Percentiles rank a stretch among this genome's conserved stretches.
These are phyloP conservation scores for Aethes cnicana DNA, from an alignment of 2,888 invertebrate genomes.

Conservation along the genomic window DNA sequence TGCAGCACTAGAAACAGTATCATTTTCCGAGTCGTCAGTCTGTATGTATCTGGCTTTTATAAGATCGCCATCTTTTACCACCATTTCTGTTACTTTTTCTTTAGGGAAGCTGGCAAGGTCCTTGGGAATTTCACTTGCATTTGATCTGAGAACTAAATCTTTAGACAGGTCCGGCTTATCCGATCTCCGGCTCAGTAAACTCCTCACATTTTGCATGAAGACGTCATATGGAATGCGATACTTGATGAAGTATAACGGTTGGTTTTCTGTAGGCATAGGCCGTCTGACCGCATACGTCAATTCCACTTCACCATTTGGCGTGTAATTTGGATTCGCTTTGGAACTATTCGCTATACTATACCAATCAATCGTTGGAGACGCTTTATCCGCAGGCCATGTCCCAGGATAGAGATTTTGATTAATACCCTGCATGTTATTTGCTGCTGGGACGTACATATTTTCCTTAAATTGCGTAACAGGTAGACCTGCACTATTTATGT, in stretches of 20 bases:
- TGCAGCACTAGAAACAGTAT: not conserved
- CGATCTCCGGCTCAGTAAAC: slow-evolving; percentile 43
- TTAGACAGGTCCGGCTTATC: slow-evolving; percentile 48
- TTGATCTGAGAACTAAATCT: slow-evolving; percentile 46
- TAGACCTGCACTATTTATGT: too few species aligned
- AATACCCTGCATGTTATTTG: too few species aligned
- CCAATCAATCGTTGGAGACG: slow-evolving; percentile 35
- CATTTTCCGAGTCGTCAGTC: not conserved
- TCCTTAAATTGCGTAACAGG: too few species aligned
- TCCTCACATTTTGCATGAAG: slow-evolving; percentile 45
- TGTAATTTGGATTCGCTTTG: slow-evolving; percentile 44
- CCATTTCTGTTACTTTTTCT: slow-evolving; percentile 49
- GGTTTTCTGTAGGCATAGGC: slow-evolving; percentile 48
- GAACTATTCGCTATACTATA: slow-evolving; percentile 43
- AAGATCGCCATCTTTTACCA: slow-evolving; percentile 49
- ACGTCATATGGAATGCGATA: slow-evolving; percentile 54
- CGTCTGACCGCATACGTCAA: slow-evolving; percentile 58
- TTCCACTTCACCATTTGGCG: slow-evolving; percentile 51
- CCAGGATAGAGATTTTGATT: too few species aligned
- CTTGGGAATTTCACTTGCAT: slow-evolving; percentile 49
- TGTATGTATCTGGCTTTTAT: slow-evolving; percentile 53
- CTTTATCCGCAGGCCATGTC: too few species aligned
- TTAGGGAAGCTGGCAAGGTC: slow-evolving; percentile 46
- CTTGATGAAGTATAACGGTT: slow-evolving; percentile 60
- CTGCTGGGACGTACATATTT: too few species aligned